A percentile compares a stretch with the other conserved stretches of the same genome.
phyloP scores from a whole-genome alignment of 2,888 invertebrate genomes.

The Drosophila borborema region DNA sequence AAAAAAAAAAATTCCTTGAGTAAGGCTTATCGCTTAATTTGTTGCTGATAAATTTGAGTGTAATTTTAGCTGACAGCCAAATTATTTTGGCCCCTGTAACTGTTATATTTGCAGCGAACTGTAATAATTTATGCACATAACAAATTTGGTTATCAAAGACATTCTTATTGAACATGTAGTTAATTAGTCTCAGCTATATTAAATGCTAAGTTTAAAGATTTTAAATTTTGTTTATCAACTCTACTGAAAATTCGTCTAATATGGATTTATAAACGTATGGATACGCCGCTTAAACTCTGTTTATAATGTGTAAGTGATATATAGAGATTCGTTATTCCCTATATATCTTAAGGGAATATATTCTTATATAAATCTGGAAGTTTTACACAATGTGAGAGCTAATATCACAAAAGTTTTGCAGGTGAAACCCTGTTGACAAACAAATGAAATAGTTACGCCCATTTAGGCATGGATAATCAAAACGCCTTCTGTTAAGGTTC shows the following conservation, averaged over 20 bases:
- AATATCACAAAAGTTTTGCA: neutral
- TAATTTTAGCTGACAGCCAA: neutral
- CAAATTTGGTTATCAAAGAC: neutral
- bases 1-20: constrained; percentile 5
- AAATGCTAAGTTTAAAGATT: neutral
- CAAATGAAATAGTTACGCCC: neutral
- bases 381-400: neutral
- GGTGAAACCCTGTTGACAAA: neutral
- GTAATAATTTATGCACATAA: neutral
- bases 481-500: neutral
- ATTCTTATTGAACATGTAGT: neutral
- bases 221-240: neutral
- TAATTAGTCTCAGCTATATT: too few species aligned
- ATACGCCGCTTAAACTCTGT: neutral
- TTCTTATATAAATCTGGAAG: neutral
- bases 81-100: neutral
- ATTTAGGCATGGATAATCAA: neutral
- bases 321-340: neutral
- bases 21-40: neutral
- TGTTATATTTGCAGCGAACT: neutral
- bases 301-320: neutral
- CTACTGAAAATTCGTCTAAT: neutral
- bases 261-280: too few species aligned
- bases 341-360: neutral
- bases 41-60: neutral